Base-by-base conservation (phyloP, 2,888 invertebrate species). In the Drosophila maculinotata region DNA sequence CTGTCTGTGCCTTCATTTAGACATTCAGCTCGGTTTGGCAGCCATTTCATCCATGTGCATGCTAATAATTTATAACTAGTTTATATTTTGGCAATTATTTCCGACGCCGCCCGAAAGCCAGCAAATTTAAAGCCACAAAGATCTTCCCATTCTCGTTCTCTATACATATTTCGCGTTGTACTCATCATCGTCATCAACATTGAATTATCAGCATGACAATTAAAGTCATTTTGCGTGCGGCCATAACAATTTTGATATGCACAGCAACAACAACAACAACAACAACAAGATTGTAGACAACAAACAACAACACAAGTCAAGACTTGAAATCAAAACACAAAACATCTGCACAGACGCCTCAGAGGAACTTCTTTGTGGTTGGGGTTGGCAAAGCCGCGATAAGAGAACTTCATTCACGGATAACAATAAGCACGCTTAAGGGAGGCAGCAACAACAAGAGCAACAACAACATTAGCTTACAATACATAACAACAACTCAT, bases 51-150 rank as follows among this genome's bases (percentile, higher is more conserved):
- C 76, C 75, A 75, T 77, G 73, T 57, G 63, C 76, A 66, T 74
- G 68, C 79, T 81, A 83, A 83, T 83, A 83, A 86, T 83, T 83
- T 83, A 81, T 81, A 77, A 83, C 81, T 83, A 83, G 82, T 86
- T 86, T 83, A 85, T 83, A 80, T 85, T 85, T 82, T 83, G 86
- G 83, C 82, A 83, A 83, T 83, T 86, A 83, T 83, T 80, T 83
- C 76, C 86, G 77, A 33, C 57, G 57, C 26, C 39, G 48, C 41
- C 17, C 10, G 20, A 20, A 36, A 45, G 15, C 14, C 23, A 14
- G 23, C 25, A 54, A 67, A 30, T 54, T 58, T 42, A 56, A 48
- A 49, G 58, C 47, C 67, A 60, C 62, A 69, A 39, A 58, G 66
- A 71, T 67, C 62, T 23, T 28, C 17, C n/a, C 28, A 45, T 41